These are phyloP conservation scores for Tetramorium alpestre DNA, from an alignment of 1,140 invertebrate species.

Conservation along the genomic window DNA sequence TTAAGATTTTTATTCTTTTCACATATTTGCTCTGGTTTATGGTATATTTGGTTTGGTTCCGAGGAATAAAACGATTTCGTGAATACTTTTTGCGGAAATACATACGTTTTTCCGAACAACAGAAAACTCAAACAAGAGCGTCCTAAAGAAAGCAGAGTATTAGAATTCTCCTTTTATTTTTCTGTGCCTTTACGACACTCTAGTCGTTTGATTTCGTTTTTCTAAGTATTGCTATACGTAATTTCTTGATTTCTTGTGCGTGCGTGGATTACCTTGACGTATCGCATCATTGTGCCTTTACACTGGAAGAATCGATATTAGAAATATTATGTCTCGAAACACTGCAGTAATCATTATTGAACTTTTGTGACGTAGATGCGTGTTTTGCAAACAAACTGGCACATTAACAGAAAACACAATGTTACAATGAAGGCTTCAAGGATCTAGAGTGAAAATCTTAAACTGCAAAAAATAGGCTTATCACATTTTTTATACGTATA, in stretches of 20 bases:
- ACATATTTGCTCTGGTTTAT: background rate
- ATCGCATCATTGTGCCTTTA: background rate
- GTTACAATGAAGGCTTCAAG: background rate
- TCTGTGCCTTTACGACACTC: background rate
- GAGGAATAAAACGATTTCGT: background rate
- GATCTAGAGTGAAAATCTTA: background rate
- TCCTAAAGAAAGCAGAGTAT: background rate
- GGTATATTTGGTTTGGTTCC: background rate
- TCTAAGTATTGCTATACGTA: background rate
- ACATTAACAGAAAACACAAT: background rate
- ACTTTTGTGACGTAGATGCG: conserved; percentile 55
- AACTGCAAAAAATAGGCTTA: no score
- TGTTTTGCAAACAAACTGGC: background rate
- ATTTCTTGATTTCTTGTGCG: conserved; percentile 61
- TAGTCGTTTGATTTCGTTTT: background rate
- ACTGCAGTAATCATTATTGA: conserved; percentile 40
- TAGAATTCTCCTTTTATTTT: background rate
- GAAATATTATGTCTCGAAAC: conserved; percentile 59
- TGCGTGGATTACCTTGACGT: conserved; percentile 62
- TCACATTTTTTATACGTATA: no score
- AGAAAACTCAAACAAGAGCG: background rate
- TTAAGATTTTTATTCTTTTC: background rate
- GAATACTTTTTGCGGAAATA: background rate
- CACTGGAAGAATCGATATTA: conserved; percentile 60
- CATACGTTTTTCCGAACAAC: background rate